These are phyloP conservation scores for Myopa tessellatipennis DNA, from an alignment of 2,888 invertebrate genomes.

Conservation along the genomic window DNA sequence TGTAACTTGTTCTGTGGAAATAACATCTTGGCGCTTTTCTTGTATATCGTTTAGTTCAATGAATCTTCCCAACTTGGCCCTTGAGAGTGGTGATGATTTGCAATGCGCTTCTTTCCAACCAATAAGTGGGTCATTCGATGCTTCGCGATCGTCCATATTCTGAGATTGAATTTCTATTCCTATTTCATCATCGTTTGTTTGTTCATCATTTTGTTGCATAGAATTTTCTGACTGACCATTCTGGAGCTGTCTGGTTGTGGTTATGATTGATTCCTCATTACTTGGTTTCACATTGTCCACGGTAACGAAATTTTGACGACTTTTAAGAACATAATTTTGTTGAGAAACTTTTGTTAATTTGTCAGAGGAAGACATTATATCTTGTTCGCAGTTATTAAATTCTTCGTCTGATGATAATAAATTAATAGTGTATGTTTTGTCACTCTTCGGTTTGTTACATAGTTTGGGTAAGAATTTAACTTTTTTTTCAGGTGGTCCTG, in stretches of 20 bases:
- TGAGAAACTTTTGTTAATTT: no score
- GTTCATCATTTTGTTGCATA: not conserved
- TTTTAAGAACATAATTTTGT: not conserved
- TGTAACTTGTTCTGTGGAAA: not conserved
- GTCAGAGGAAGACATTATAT: no score
- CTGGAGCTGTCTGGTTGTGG: not conserved
- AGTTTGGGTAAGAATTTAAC: not conserved
- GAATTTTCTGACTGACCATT: not conserved
- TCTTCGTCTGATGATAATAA: not conserved
- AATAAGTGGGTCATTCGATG: not conserved
- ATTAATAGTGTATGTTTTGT: not conserved
- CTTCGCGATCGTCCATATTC: not conserved
- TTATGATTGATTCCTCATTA: not conserved
- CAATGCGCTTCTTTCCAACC: not conserved
- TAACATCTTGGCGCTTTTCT: not conserved
- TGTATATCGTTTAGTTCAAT: conserved; percentile 1
- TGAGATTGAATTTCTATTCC: not conserved
- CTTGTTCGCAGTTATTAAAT: no score
- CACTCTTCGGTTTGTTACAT: not conserved
- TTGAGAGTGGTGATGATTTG: no score
- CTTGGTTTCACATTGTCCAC: not conserved
- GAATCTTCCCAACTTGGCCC: not conserved
- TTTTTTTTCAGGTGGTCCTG: conserved; percentile 4
- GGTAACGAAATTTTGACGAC: not conserved
- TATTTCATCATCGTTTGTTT: not conserved